Conservation (phyloP, 2,113 vertebrate genomes). For the Corynorhinus townsendii region DNA sequence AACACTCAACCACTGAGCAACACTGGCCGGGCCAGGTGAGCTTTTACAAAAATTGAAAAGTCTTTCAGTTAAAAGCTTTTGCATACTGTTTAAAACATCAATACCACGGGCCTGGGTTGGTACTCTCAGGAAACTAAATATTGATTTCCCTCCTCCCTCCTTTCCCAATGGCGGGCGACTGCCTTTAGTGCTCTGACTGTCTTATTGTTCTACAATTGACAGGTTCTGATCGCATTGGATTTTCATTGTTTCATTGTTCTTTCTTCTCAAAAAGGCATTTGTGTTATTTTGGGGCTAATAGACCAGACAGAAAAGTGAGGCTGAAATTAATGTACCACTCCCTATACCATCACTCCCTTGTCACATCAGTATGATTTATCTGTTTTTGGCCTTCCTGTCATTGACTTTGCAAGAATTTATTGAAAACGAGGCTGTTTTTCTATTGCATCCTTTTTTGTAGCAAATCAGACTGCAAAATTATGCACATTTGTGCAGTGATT, state of each 20-base stretch:
- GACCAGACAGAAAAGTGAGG: constrained; percentile 33
- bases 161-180: constrained; percentile 56
- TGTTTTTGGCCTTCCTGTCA: constrained; percentile 59
- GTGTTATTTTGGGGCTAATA: not conserved
- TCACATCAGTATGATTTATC: constrained; percentile 32
- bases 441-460: constrained; percentile 25
- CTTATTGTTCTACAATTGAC: constrained; percentile 71
- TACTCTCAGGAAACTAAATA: constrained; percentile 76
- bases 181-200: constrained; percentile 56
- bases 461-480: not conserved
- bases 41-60: constrained; percentile 56
- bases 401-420: constrained; percentile 37
- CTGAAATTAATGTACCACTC: constrained; percentile 58
- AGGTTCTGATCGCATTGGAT: constrained; percentile 61
- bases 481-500: not conserved
- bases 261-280: not conserved
- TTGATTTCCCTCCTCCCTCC: constrained; percentile 71
- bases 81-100: constrained; percentile 73
- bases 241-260: constrained; percentile 64
- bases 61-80: constrained; percentile 68
- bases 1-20: no score
- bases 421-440: not conserved
- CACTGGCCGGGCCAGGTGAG: not conserved
- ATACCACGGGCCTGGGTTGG: constrained; percentile 56
- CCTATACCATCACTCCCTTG: not conserved